Base-by-base conservation (phyloP, 1,140 invertebrate genomes). In the Rhagoletis zephyria region DNA sequence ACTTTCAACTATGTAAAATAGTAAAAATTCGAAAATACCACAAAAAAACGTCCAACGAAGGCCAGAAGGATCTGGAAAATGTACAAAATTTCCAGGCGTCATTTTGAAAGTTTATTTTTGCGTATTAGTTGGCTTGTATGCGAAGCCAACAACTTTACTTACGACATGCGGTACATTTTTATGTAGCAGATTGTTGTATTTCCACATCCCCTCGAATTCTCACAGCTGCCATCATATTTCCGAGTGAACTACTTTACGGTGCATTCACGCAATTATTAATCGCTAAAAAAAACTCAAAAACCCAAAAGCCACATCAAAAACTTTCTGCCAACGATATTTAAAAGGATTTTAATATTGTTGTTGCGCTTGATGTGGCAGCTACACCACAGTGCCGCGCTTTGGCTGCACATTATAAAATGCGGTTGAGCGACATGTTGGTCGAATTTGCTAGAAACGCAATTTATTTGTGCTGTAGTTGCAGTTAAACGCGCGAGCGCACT, bases 381-480 rank as follows among this genome's bases (percentile, higher is more conserved):
- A 56, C 16, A 19, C 16, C 5, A 6, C 64, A 56, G 51, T 56
- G 51, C 64, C 30, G 9, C 19, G 64, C 64, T 10, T 19, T 30
- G 30, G 10, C 30, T 42, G 64, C 64, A 42, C 6, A 40, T 67
- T 67, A 3, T 67, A 67, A 67, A 67, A 67, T 67, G 64, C 40
- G 64, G 64, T 67, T 30, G 64, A 67, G 30, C 85, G 61, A 61
- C 48, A 70, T 74, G 64, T 74, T 60, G 64, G 74, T 63, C 74
- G 64, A 64, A 86, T 86, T 86, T 81, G 86, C 86, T 87, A 88
- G 89, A 90, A 91, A 92, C 90, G 91, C 91, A 92, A 92, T 92
- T 90, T 92, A 91, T 92, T 92, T 90, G 30, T 30, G 89, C 91
- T 92, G 91, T 92, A 91, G 89, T 89, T 67, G 64, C 30, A 40